Percentiles rank a stretch among this genome's conserved stretches.
Conservation (phyloP, 2,797 vertebrate species). For the Rhinophrynus dorsalis region DNA sequence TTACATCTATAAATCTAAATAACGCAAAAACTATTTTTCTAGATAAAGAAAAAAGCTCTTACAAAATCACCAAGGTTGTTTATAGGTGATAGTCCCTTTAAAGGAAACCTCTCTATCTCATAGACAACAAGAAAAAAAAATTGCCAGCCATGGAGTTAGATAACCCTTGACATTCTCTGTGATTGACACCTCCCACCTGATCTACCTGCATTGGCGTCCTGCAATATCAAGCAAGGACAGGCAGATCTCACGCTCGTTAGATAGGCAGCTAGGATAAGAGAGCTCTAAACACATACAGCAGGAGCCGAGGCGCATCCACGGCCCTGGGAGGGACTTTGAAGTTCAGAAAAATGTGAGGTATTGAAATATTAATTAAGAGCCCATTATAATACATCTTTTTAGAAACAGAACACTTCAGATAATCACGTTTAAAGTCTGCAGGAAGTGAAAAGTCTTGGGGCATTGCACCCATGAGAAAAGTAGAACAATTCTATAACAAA, state of each 20-base stretch:
- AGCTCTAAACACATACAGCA: slow-evolving; percentile 22
- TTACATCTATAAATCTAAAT: too few relatives aligned
- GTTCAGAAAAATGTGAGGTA: slow-evolving; percentile 39
- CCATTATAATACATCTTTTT: slow-evolving; percentile 40
- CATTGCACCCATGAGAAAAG: too few relatives aligned
- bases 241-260: slow-evolving; percentile 3
- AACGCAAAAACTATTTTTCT: too few relatives aligned
- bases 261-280: slow-evolving; percentile 18
- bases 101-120: too few relatives aligned
- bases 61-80: too few relatives aligned
- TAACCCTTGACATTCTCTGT: not conserved
- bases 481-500: too few relatives aligned
- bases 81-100: too few relatives aligned
- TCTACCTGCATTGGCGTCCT: not conserved
- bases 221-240: slow-evolving; percentile 39
- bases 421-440: not conserved
- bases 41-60: too few relatives aligned
- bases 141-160: too few relatives aligned
- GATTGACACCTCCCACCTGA: not conserved
- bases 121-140: too few relatives aligned
- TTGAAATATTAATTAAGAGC: slow-evolving; percentile 48
- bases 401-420: slow-evolving; percentile 13
- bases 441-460: too few relatives aligned
- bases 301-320: slow-evolving; percentile 43
- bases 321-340: slow-evolving; percentile 46